phyloP scores from a whole-genome alignment of 2,113 vertebrate species.

The Peromyscus leucopus region DNA sequence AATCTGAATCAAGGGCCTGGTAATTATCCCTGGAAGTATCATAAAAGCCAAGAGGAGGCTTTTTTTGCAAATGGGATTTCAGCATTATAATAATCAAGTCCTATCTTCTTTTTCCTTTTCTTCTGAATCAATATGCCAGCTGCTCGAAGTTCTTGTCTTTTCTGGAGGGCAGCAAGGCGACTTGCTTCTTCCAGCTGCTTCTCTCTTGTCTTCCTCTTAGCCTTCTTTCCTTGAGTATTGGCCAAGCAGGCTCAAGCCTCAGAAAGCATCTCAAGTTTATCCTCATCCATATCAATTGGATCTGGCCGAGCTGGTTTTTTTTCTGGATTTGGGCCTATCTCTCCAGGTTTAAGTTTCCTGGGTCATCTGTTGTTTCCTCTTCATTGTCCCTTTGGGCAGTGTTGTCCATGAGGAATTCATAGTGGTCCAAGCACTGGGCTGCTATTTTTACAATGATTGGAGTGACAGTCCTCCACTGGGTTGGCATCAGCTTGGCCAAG shows the following conservation, averaged over 20 bases:
- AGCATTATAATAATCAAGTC: too few species aligned
- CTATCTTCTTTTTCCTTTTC: too few species aligned
- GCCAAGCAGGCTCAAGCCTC: conserved; percentile 98
- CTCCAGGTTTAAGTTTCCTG: conserved; percentile 98
- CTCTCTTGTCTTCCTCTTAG: conserved; percentile 98
- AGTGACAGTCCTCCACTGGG: conserved; percentile 95
- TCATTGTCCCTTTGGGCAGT: conserved; percentile 98
- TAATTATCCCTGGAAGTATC: too few species aligned
- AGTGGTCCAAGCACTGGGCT: conserved; percentile 98
- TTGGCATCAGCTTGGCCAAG: too few species aligned
- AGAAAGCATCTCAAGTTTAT: conserved; percentile 99
- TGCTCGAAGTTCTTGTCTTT: too few species aligned
- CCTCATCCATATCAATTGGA: conserved; percentile 99
- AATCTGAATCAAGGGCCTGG: too few species aligned
- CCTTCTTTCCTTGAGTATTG: conserved; percentile 99
- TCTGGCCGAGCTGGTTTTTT: conserved; percentile 98
- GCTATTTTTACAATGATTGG: conserved; percentile 98
- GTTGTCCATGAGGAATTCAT: conserved; percentile 99
- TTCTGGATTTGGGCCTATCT: conserved; percentile 99
- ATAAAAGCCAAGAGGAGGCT: too few species aligned
- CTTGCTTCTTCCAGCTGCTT: conserved; percentile 99
- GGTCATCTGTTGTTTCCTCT: conserved; percentile 97
- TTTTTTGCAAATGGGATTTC: too few species aligned
- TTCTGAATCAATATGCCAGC: too few species aligned
- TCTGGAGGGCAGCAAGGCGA: conserved; percentile 78